Percentiles rank a stretch among this genome's conserved stretches.
Conservation (phyloP, 2,797 vertebrate species). For the Malurus leucopterus region DNA sequence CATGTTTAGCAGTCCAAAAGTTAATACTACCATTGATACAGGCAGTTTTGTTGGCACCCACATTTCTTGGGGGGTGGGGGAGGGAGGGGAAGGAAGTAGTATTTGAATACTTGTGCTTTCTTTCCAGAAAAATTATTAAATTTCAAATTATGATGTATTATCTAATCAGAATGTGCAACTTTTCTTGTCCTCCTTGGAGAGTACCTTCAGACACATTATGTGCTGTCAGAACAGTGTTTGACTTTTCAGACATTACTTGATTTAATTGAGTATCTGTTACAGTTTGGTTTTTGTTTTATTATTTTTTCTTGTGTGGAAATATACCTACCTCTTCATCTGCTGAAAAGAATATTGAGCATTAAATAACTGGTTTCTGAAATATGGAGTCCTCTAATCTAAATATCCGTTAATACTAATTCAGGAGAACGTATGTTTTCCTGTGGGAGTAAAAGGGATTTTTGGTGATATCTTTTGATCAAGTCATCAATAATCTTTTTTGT, state of each 20-base stretch:
- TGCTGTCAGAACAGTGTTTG: conserved; percentile 62
- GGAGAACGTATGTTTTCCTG: background rate
- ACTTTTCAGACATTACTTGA: conserved; percentile 66
- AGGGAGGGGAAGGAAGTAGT: conserved; percentile 43
- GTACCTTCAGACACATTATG: conserved; percentile 49
- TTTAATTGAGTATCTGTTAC: conserved; percentile 67
- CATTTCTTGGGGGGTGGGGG: conserved; percentile 51
- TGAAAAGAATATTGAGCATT: conserved; percentile 72
- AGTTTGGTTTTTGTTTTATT: conserved; percentile 38
- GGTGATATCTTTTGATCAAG: background rate
- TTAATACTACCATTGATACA: conserved; percentile 54
- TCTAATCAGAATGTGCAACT: conserved; percentile 59
- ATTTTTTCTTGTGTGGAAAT: conserved; percentile 68
- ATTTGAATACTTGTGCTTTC: conserved; percentile 58
- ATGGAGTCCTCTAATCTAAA: conserved; percentile 63
- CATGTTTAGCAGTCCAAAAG: conserved; percentile 58
- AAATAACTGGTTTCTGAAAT: conserved; percentile 73
- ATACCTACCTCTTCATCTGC: conserved; percentile 78
- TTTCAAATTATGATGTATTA: conserved; percentile 53
- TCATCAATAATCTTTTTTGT: conserved; percentile 18
- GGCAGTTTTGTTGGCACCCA: conserved; percentile 65
- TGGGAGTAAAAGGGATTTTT: conserved; percentile 7
- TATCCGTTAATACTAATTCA: conserved; percentile 26
- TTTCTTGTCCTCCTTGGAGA: conserved; percentile 53
- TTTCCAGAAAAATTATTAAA: conserved; percentile 66